A percentile compares a stretch with the other conserved stretches of the same genome.
Evolutionary conservation across 2,888 invertebrate species (phyloP).

Genomic region (Disparrhopalites patrizii): DNA sequence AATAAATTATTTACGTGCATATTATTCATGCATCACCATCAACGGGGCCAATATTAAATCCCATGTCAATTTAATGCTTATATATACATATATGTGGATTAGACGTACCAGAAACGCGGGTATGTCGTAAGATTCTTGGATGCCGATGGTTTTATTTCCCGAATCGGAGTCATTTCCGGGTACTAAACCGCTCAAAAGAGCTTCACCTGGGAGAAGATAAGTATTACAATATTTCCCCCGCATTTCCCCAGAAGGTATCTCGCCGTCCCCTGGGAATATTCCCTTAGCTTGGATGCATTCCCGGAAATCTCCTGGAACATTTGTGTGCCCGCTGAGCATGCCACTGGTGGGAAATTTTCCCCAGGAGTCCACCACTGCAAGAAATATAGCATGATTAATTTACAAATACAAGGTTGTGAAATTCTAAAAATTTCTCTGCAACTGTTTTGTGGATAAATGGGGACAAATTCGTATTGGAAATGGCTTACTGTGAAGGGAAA

Average conservation of each 20-base stretch:
- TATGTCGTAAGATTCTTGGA: neutral
- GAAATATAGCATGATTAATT: neutral
- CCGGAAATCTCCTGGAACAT: conserved; percentile 5
- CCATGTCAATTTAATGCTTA: too few relatives aligned
- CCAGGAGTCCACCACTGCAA: conserved; percentile 19
- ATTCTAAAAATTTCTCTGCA: too few relatives aligned
- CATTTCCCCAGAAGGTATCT: neutral
- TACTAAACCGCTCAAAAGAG: neutral
- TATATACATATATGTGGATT: neutral
- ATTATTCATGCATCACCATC: neutral
- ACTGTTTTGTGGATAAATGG: too few relatives aligned
- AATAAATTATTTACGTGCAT: neutral
- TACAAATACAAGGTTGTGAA: too few relatives aligned
- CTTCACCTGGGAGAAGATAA: neutral
- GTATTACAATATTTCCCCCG: conserved; percentile 10
- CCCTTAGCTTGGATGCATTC: conserved; percentile 10
- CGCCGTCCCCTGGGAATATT: neutral
- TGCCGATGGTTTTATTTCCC: neutral
- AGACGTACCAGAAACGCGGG: neutral
- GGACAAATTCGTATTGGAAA: too few relatives aligned
- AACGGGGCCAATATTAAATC: neutral
- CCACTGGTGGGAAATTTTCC: conserved; percentile 16
- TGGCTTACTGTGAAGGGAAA: too few relatives aligned
- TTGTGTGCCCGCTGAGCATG: conserved; percentile 2
- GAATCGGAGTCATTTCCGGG: neutral